Percentiles rank a stretch among this genome's conserved stretches.
Conservation (phyloP, 2,888 invertebrate genomes). For the Tenthredo distinguenda region DNA sequence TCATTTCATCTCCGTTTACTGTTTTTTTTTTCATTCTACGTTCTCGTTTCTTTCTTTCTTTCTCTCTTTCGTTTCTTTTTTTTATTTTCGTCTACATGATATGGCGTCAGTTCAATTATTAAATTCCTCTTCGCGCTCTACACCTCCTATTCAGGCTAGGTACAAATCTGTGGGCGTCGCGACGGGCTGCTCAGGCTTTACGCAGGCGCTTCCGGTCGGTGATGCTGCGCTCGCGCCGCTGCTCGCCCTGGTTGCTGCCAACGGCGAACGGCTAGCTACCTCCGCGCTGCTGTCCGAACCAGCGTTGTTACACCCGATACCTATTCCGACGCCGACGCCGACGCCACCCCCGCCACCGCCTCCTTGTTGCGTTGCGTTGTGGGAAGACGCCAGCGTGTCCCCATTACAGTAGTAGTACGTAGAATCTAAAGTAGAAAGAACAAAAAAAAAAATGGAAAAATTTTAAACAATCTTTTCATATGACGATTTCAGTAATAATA, state of each 20-base stretch:
- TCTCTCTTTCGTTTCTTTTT: neutral
- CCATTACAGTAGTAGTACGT: conserved; percentile 84
- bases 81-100: conserved; percentile 60
- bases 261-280: conserved; percentile 84
- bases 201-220: conserved; percentile 86
- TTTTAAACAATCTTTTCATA: neutral
- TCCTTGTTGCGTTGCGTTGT: conserved; percentile 75
- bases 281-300: conserved; percentile 76
- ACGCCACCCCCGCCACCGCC: conserved; percentile 66
- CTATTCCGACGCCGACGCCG: conserved; percentile 57
- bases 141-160: conserved; percentile 68
- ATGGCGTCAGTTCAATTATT: conserved; percentile 71
- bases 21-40: neutral
- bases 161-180: conserved; percentile 75
- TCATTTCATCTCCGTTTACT: neutral
- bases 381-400: conserved; percentile 77
- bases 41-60: neutral
- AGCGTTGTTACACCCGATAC: conserved; percentile 67
- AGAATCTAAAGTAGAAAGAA: conserved; percentile 79
- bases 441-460: neutral
- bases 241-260: conserved; percentile 86
- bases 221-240: conserved; percentile 86
- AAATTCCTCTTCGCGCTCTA: neutral
- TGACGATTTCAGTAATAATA: neutral
- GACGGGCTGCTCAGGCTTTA: conserved; percentile 80